Base-by-base conservation (phyloP, 2,113 vertebrate genomes). In the Chelonoidis abingdonii region DNA sequence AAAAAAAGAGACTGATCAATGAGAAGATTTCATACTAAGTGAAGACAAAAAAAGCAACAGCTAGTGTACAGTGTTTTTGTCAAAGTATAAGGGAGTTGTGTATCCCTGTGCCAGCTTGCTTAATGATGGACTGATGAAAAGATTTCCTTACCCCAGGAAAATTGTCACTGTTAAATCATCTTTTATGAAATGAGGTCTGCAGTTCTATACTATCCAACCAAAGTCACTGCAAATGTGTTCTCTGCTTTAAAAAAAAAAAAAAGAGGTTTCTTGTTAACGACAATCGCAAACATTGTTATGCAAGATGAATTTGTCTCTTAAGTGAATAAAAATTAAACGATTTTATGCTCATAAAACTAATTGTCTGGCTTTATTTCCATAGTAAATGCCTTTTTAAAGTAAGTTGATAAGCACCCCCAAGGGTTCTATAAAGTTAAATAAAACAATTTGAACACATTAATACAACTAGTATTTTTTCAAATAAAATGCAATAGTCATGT, bases 91-190 rank as follows among this genome's bases (percentile, higher is more conserved):
- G 91, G 78, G 41, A 84, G 21, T 76, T 27, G 2, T 59, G 62
- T 80, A 24, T 92, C 8, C 93, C 49, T 86, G 44, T 83, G 19
- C 44, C 13, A 47, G 25, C 59, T 38, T 95, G 62, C 88, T 41
- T 82, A 75, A 5, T 92, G 69, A 80, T n/a, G 93, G 79, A 35
- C 54, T 91, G 49, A 59, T 92, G 84, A 97, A 97, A 94, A 19
- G 1, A 47, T 90, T 95, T 75, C 44, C 86, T 62, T 84, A 59
- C 82, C 76, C 52, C 0, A 93, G 54, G 65, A 88, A 97, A 96
- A 86, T 83, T 88, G 59, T 78, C 57, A 50, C 35, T 75, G 5
- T 76, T 91, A 69, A 86, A 62, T 84, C 6, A 3, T 72, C 52
- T 54, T 87, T 83, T 47, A 69, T 86, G 52, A 89, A 52, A 47